Conservation (phyloP, 2,888 invertebrate species). For the Vesta saturnalis region DNA sequence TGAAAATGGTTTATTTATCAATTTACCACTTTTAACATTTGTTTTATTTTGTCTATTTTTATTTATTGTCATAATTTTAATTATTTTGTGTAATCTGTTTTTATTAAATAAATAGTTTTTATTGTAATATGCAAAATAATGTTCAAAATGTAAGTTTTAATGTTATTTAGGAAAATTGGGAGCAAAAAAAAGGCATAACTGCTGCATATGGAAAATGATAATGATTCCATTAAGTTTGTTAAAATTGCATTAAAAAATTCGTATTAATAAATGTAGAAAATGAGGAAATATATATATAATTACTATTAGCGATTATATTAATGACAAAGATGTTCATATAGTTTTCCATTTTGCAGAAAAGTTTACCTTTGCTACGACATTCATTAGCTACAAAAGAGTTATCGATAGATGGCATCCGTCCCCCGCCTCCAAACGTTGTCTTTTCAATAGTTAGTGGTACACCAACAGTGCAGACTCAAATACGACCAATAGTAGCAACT, state of each 20-base stretch:
- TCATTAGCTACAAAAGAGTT: conserved; percentile 90
- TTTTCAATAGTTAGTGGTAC: conserved; percentile 65
- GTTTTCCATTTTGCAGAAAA: conserved; percentile 75
- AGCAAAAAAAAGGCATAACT: background rate
- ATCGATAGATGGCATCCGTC: conserved; percentile 93
- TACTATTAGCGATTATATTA: background rate
- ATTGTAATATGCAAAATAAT: conserved; percentile 30
- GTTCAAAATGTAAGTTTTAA: conserved; percentile 30
- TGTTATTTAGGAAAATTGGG: background rate
- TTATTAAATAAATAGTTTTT: conserved; percentile 4
- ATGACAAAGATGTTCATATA: background rate
- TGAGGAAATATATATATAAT: too few relatives aligned
- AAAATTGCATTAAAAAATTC: too few relatives aligned
- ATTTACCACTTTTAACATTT: background rate
- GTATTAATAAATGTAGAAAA: too few relatives aligned
- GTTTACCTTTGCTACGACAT: conserved; percentile 90
- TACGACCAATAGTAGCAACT: conserved; percentile 65
- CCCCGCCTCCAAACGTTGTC: conserved; percentile 81
- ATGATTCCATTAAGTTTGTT: too few relatives aligned
- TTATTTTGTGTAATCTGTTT: background rate
- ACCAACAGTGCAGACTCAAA: conserved; percentile 59
- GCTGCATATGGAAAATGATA: too few relatives aligned
- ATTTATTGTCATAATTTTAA: conserved; percentile 16
- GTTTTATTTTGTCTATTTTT: conserved; percentile 23
- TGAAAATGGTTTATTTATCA: background rate